Conservation (phyloP, 2,797 vertebrate species). For the Odontamblyopus lacepedii region DNA sequence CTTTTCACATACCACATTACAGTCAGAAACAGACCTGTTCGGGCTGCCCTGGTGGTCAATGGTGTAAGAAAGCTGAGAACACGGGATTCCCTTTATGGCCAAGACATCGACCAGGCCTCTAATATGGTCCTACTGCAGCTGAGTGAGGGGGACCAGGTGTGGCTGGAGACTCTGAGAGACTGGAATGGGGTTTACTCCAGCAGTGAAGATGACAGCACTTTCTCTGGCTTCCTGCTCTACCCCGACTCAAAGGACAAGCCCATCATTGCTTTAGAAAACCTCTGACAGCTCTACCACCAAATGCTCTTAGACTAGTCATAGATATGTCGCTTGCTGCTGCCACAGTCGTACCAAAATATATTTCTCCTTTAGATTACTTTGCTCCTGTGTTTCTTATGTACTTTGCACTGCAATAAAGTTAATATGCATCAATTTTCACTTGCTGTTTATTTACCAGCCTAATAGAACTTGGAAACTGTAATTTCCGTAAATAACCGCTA, state of each 20-base stretch:
- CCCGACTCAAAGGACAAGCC: conserved; percentile 55
- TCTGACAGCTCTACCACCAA: conserved; percentile 31
- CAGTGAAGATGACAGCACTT: conserved; percentile 91
- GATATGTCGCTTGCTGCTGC: conserved; percentile 21
- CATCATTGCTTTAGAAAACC: conserved; percentile 20
- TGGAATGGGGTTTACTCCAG: conserved; percentile 94
- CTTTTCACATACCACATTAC: conserved; percentile 92
- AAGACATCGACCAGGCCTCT: conserved; percentile 94
- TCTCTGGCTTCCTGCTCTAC: conserved; percentile 93
- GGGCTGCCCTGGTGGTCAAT: conserved; percentile 84
- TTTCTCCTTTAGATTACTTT: conserved; percentile 26
- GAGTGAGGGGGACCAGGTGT: conserved; percentile 86
- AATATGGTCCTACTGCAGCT: conserved; percentile 87
- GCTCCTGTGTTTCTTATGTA: conserved; percentile 29
- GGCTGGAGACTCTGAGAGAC: conserved; percentile 91
- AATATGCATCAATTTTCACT: conserved; percentile 40
- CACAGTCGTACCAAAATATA: conserved; percentile 29
- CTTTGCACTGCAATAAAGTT: conserved; percentile 62
- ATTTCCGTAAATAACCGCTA: conserved; percentile 52
- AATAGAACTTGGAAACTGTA: not conserved
- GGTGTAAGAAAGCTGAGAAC: conserved; percentile 83
- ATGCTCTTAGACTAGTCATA: conserved; percentile 41
- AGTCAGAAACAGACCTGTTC: conserved; percentile 87
- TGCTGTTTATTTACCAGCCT: conserved; percentile 28
- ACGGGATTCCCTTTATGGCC: conserved; percentile 90